Percentiles rank a stretch among this genome's conserved stretches.
Conservation (phyloP, 2,113 vertebrate species). For the Peucedramus taeniatus region DNA sequence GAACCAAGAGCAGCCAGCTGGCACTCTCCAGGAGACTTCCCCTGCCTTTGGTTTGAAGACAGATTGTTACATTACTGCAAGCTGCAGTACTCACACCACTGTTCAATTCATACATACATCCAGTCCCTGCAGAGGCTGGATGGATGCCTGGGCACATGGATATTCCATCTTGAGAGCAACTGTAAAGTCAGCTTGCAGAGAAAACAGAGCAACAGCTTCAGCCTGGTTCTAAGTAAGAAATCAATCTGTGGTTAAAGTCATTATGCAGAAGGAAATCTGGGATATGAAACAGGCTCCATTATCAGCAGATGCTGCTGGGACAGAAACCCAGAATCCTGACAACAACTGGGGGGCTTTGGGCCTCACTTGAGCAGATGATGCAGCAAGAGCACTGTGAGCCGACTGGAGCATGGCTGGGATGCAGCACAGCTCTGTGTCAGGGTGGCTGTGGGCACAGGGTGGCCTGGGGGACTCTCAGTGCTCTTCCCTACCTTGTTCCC, state of each 20-base stretch:
- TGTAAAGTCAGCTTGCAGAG: neutral
- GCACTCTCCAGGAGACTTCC: neutral
- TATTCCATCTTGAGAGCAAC: neutral
- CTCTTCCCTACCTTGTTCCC: neutral
- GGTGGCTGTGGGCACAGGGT: neutral
- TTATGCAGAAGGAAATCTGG: neutral
- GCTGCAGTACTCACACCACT: neutral
- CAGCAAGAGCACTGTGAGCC: neutral
- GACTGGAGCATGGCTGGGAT: neutral
- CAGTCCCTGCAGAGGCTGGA: neutral
- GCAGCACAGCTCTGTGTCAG: neutral
- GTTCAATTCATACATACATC: neutral
- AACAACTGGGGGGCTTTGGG: neutral
- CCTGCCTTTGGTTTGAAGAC: neutral
- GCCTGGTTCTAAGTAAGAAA: neutral
- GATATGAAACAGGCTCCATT: neutral
- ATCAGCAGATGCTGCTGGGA: neutral
- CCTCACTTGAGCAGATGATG: neutral
- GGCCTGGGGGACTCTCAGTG: neutral
- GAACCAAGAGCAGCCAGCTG: neutral
- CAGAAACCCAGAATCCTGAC: neutral
- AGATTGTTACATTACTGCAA: neutral
- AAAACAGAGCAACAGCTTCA: neutral
- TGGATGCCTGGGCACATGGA: neutral
- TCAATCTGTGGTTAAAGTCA: neutral